Percentiles rank a stretch among this genome's conserved stretches.
These are phyloP conservation scores for Fabriciana adippe DNA, from an alignment of 2,888 invertebrate species.

Conservation along the genomic window DNA sequence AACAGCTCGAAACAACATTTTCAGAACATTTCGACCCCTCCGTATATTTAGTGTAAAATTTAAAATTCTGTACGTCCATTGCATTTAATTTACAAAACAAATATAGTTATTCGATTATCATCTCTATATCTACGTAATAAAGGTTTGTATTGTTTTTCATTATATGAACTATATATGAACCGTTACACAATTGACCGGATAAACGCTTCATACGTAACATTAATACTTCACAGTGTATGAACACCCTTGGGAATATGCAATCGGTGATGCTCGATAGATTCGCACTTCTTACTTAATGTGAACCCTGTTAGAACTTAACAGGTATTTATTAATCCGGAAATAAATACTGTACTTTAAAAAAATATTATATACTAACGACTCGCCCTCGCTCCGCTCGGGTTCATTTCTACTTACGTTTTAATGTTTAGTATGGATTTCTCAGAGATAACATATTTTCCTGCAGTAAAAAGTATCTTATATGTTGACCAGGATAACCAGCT, in stretches of 20 bases:
- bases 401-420: no score
- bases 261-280: conserved; percentile 13
- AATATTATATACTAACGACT: not conserved
- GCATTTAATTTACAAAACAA: not conserved
- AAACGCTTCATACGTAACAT: conserved; percentile 27
- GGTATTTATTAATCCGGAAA: conserved; percentile 6
- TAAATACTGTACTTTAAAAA: not conserved
- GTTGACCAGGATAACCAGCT: no score
- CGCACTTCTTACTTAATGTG: conserved; percentile 12
- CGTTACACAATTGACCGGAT: conserved; percentile 30
- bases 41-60: not conserved
- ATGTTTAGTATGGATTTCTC: no score
- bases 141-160: not conserved
- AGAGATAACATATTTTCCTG: no score
- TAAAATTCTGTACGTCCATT: not conserved
- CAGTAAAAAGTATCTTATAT: no score
- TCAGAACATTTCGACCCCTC: conserved; percentile 2
- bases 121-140: not conserved
- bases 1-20: conserved; percentile 11
- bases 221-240: conserved; percentile 30
- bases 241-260: conserved; percentile 29
- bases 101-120: not conserved
- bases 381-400: no score
- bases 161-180: conserved; percentile 16
- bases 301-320: conserved; percentile 4